Evolutionary conservation across 2,888 invertebrate genomes (phyloP).

Genomic region (Chrysolina americana): DNA sequence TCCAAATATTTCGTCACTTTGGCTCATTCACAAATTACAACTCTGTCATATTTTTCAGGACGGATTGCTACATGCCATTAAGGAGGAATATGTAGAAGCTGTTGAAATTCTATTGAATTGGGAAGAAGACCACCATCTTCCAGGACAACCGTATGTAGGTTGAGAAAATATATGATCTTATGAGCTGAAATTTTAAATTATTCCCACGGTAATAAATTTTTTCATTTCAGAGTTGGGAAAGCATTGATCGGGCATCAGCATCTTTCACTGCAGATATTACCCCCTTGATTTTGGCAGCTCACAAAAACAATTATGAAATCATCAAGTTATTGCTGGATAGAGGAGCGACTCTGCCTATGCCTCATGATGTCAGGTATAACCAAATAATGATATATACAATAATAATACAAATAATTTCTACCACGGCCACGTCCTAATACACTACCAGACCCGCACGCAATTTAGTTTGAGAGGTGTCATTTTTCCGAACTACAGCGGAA

Average conservation of each 20-base stretch:
- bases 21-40: too few species aligned
- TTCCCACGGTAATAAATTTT: neutral
- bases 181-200: neutral
- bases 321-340: conserved; percentile 93
- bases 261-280: conserved; percentile 96
- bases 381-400: neutral
- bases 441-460: too few species aligned
- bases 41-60: conserved; percentile 70
- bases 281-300: conserved; percentile 94
- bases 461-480: too few species aligned
- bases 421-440: too few species aligned
- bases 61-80: conserved; percentile 94
- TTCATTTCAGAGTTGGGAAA: conserved; percentile 84
- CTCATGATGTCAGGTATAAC: conserved; percentile 88
- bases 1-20: too few species aligned
- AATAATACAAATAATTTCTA: too few species aligned
- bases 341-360: conserved; percentile 91
- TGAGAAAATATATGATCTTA: neutral
- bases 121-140: conserved; percentile 86
- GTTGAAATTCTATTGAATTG: conserved; percentile 93
- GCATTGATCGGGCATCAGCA: conserved; percentile 83
- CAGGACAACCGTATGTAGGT: conserved; percentile 85
- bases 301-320: conserved; percentile 97
- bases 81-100: conserved; percentile 98
- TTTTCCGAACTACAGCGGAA: too few species aligned